These are phyloP conservation scores for Oreochromis spilurus DNA, from an alignment of 2,113 vertebrate genomes.

Conservation along the genomic window DNA sequence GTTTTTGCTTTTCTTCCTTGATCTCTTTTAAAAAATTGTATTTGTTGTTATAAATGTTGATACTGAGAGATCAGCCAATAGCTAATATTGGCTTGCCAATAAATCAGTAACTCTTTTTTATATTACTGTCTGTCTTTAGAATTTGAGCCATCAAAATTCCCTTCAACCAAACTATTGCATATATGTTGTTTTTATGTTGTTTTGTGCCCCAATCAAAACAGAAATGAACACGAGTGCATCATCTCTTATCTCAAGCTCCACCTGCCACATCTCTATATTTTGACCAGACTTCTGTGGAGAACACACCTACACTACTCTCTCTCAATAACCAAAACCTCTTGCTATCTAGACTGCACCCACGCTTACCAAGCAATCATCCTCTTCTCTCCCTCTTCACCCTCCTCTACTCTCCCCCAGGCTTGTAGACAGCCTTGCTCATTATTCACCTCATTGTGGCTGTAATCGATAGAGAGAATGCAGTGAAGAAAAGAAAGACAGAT, in stretches of 20 bases:
- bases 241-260: background rate
- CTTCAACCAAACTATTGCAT: background rate
- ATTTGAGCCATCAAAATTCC: background rate
- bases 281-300: background rate
- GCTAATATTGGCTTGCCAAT: rapidly evolving
- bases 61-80: rapidly evolving
- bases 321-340: background rate
- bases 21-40: rapidly evolving
- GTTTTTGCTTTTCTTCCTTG: background rate
- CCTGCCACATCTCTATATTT: background rate
- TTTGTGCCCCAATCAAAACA: background rate
- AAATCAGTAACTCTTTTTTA: background rate
- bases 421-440: background rate
- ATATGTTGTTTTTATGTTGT: background rate
- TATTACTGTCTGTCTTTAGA: background rate
- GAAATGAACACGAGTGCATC: background rate
- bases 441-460: background rate
- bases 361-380: conserved; percentile 16
- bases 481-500: background rate
- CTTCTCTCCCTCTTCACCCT: conserved; percentile 4
- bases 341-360: conserved; percentile 8
- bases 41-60: background rate
- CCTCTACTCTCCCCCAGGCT: background rate
- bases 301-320: background rate
- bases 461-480: background rate